Percentiles rank a stretch among this genome's conserved stretches.
These are phyloP conservation scores for Platycheirus rosarum DNA, from an alignment of 2,888 invertebrate genomes.

Conservation along the genomic window DNA sequence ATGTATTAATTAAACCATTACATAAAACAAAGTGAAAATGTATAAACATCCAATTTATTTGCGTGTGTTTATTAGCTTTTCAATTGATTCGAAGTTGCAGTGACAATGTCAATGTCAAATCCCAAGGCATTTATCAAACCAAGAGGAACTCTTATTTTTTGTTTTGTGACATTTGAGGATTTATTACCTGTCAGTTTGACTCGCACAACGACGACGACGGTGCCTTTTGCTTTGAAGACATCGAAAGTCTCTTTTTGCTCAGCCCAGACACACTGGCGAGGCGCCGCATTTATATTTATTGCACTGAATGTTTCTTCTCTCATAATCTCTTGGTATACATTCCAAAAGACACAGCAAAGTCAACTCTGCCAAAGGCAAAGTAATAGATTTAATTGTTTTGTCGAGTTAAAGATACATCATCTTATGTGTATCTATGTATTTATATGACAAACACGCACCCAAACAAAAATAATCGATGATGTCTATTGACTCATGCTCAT, in stretches of 20 bases:
- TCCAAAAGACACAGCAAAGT: not conserved
- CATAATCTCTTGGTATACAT: not conserved
- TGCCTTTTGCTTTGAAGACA: not conserved
- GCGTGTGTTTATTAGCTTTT: too few relatives aligned
- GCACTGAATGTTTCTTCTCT: not conserved
- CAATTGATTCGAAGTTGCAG: not conserved
- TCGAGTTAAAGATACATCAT: not conserved
- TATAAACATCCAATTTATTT: too few relatives aligned
- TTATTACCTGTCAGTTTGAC: conserved; percentile 1
- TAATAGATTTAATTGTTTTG: conserved; percentile 7
- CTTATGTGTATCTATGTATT: not conserved
- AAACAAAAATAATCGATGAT: not conserved
- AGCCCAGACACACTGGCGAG: conserved; percentile 57
- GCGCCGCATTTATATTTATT: conserved; percentile 6
- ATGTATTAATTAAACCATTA: too few relatives aligned
- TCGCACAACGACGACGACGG: not conserved
- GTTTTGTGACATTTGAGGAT: not conserved
- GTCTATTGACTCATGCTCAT: conserved; percentile 6
- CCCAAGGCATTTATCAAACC: not conserved
- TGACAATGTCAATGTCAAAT: conserved; percentile 4
- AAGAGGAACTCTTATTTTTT: not conserved
- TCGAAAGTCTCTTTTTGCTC: conserved; percentile 8
- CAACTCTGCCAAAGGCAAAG: not conserved
- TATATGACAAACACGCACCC: not conserved
- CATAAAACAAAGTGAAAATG: too few relatives aligned